Evolutionary conservation across 2,797 vertebrate species (phyloP), one percentile per base, ranked within the genome.

Genomic region (Enteromius mattozi): DNA sequence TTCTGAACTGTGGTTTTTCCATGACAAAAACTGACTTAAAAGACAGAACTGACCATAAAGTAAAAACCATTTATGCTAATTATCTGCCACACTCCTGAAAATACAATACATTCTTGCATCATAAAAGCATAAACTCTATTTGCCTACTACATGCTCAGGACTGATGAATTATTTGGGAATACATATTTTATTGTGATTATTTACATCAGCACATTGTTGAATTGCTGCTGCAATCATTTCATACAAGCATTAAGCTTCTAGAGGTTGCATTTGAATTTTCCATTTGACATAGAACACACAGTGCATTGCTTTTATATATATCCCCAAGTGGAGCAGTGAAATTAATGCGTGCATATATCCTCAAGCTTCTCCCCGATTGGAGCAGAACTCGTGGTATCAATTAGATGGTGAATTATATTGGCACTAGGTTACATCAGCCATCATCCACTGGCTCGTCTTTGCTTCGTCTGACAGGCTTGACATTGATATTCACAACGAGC

Each of bases 401-500:
- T 83, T 83, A 83, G 65, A 83, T 2, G 3, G 63, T 69, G 82
- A 83, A 78, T 77, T 77, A 77, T n/a, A 83, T 83, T 83, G 82
- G 82, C 49, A 83, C 82, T 13, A 69, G 47, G 49, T 83, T 83
- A 65, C 82, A 83, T 83, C 82, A 83, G 82, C 61, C 24, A 9
- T 78, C 54, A 68, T 69, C 74, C 42, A 35, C 14, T 65, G 80
- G 66, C 85, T 77, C 2, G 16, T 80, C 78, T 85, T 79, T 75
- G 45, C 42, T 86, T 65, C 2, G 30, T 14, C 80, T 87, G 81
- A 82, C 70, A 68, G 68, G 37, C 69, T 63, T 59, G 81, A 89
- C 83, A 86, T 61, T 85, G 74, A 87, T 78, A 86, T 84, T 86
- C 84, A 78, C 17, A 30, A 81, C 51, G 45, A 83, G 78, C 45